Base-by-base conservation (phyloP, 2,797 vertebrate genomes). In the Ceyx erithaca region DNA sequence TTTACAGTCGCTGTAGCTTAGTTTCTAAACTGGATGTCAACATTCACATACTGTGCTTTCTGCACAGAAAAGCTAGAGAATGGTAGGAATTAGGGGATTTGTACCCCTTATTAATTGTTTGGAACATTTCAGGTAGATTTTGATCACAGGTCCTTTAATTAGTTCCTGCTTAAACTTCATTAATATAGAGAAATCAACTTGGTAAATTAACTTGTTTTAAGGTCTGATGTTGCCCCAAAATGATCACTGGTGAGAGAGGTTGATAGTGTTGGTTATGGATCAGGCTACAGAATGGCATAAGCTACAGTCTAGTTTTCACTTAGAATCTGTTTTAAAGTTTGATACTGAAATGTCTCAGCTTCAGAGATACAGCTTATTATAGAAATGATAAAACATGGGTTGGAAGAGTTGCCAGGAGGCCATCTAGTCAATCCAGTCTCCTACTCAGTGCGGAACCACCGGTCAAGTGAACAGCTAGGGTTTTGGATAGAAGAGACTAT, bases 381-480 rank as follows among this genome's bases (percentile, higher is more conserved):
- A 52, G 40, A 57, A 52, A 21, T 28, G 25, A 30, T 14, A 8
- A 80, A 55, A 28, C 26, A 10, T 11, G 68, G 15, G 35, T 55
- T n/a, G 33, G 49, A 68, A 52, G 25, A 7, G 37, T 25, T 80
- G 26, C 11, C 54, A 61, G 49, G 66, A 57, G 22, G 13, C 21
- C 18, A 8, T 21, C 40, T 59, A 35, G 40, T 64, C 52, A 25
- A 23, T 30, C 16, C 55, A 5, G 0, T 46, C 46, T 71, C 13
- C 51, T 66, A n/a, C 45, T 43, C 0, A 0, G 7, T 28, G 35
- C 17, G 25, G 59, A 45, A 10, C 14, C 33, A 2, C 12, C 69
- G 62, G 6, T 40, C 33, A 64, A 17, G 14, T 28, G 30, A 64
- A 17, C 23, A 45, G 14, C 14, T 73, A 4, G 10, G 16, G 26